Evolutionary conservation across 2,113 vertebrate species (phyloP), one percentile per base, ranked within the genome.

Genomic region (Mormyrus lacerda): DNA sequence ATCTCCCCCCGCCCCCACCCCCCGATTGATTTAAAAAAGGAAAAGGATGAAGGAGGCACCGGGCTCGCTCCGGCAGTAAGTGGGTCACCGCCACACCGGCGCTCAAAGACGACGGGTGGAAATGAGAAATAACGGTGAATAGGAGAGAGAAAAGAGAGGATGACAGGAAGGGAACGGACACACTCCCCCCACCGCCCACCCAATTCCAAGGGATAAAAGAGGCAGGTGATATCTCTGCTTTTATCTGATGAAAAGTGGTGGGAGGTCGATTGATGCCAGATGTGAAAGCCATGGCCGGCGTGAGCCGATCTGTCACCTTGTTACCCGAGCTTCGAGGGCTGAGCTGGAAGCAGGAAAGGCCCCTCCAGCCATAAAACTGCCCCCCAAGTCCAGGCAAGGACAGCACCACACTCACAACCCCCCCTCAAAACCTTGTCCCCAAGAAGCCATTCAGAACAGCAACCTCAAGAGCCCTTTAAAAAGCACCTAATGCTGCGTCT

Each of bases 231-330:
- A 27, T 48, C 35, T 76, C 55, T 7, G 24, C 89, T 91, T 92
- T 91, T 87, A 91, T 91, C 87, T 89, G 65, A 88, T 42, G 89
- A 82, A 87, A 44, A 90, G 89, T 87, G 87, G 87, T 87, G 85
- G 88, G 89, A 21, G 61, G 79, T 89, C 89, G 88, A 92, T 91
- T 91, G 89, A 85, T 73, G 82, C 85, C 90, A 91, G 92, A 91
- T 89, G 92, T 73, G 87, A 82, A 44, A 86, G 79, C 87, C 35
- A 8, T 0, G 9, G 53, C 6, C 9, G 4, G 9, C 5, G 73
- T 55, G 87, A 76, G 89, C 89, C 84, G 88, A 85, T 58, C 48
- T 13, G 27, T 50, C 76, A 31, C 61, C 44, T 79, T 73, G 53
- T 39, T 44, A 65, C 53, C 31, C 7, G 6, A 19, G 27, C 69